Percentiles rank a stretch among this genome's conserved stretches.
phyloP scores from a whole-genome alignment of 1,140 invertebrate species.

The Neoseiulus cucumeris region DNA sequence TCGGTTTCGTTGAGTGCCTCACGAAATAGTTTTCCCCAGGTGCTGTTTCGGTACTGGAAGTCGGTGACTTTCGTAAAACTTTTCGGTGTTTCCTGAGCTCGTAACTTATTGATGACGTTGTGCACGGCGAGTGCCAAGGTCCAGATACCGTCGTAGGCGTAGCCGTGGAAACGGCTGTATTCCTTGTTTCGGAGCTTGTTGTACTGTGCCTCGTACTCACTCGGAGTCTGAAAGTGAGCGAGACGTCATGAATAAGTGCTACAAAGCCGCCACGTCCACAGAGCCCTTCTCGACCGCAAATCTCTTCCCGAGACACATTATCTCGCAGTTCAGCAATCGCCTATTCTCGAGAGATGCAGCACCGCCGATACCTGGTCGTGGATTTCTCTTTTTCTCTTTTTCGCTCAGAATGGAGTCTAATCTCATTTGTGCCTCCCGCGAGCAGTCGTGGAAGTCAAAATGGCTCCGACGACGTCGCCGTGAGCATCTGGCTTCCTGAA shows the following conservation, averaged over 20 bases:
- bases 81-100: conserved; percentile 12
- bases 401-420: too few relatives aligned
- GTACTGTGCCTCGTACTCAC: conserved; percentile 66
- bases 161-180: conserved; percentile 85
- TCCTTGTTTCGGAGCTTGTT: conserved; percentile 50
- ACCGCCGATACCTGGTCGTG: too few relatives aligned
- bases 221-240: conserved; percentile 46
- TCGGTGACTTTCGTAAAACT: conserved; percentile 32
- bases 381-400: too few relatives aligned
- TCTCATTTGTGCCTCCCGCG: too few relatives aligned
- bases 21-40: conserved; percentile 70
- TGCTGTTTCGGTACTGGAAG: conserved; percentile 57
- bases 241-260: background rate
- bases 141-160: conserved; percentile 94
- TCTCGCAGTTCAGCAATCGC: too few relatives aligned
- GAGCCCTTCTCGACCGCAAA: too few relatives aligned
- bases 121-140: conserved; percentile 77
- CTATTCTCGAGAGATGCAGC: too few relatives aligned
- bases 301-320: too few relatives aligned
- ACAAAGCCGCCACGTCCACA: too few relatives aligned
- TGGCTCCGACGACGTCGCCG: too few relatives aligned
- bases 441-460: too few relatives aligned
- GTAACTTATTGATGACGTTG: conserved; percentile 49
- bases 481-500: too few relatives aligned
- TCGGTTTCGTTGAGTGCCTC: conserved; percentile 69